Base-by-base conservation (phyloP, 2,797 vertebrate species). In the Aeoliscus strigatus region DNA sequence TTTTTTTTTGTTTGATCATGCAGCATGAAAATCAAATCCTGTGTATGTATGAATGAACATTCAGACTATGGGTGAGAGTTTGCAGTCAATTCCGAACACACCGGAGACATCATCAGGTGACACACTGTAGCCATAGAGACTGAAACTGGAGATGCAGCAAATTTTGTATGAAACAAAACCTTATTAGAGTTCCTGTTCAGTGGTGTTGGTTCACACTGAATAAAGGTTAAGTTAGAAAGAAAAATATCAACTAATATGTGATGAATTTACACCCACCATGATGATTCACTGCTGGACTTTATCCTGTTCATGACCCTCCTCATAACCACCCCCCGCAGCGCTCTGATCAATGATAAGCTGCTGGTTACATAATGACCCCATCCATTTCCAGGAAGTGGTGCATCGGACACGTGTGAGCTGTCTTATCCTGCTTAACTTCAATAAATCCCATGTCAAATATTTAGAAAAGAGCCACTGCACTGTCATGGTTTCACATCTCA, bases 281-380 rank as follows among this genome's bases (percentile, higher is more conserved):
- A 57, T 51, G 62, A 68, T 39, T 55, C 42, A 29, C 30, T 44
- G 30, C n/a, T 40, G 33, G 64, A 74, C 75, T 77, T 75, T 58
- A 36, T 23, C 31, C 66, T 56, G 56, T 49, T 45, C 36, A 34
- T 57, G 34, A 54, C 42, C 14, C 21, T 44, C 26, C 44, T 27
- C 28, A 15, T 25, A 29, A 3, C 3, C 24, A 25, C 15, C 31
- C 15, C 17, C 10, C 38, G 4, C 33, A 27, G 21, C 34, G 24
- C 29, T 40, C 6, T 0, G 51, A 58, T 64, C 27, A 80, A 74
- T 75, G 56, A 75, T 78, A 75, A 75, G 28, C 74, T 25, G 3
- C 26, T n/a, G 44, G 59, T 73, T 58, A 75, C 30, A 55, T 63
- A 67, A 76, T n/a, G 25, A 52, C 51, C 38, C 29, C 43, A 52